Base-by-base conservation (phyloP, 2,797 vertebrate genomes). In the Luscinia luscinia region DNA sequence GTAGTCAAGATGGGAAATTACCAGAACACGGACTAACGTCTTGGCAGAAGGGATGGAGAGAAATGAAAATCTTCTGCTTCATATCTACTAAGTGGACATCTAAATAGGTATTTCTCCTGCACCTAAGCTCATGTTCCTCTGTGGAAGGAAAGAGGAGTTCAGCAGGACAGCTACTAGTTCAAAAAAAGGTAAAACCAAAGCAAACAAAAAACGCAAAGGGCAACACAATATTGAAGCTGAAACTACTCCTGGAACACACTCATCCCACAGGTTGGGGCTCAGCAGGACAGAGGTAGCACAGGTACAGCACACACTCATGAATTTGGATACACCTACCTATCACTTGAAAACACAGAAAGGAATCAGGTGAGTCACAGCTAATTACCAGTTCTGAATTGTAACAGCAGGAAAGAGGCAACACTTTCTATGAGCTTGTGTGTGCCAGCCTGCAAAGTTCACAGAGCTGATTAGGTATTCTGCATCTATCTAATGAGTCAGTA, bases 61-160 rank as follows among this genome's bases (percentile, higher is more conserved):
- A 96, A 97, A 97, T 96, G 96, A 97, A 96, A 96, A 96, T 97
- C 97, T 97, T 97, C 96, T 97, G 94, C 96, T 97, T 96, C 97
- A 95, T 96, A 97, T 87, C 96, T 97, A 97, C 96, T 96, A 96
- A 97, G 97, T 96, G 95, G 96, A 95, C 96, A 95, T 97, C 96
- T 97, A 96, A 97, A 96, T 95, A 95, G 96, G 95, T 91, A 96
- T 96, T 95, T 94, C 97, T 96, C 96, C 97, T 97, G 96, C 96
- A 96, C 94, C 95, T 96, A 96, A 96, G 95, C 96, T 96, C 94
- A 95, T 96, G 97, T 95, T 96, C 96, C 95, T 97, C 97, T 97
- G 97, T 96, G 96, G 97, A 97, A 96, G 96, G 97, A 97, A 97
- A 97, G 96, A 96, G 91, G 94, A 96, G 94, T 96, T 97, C 95